Base-by-base conservation (phyloP, 2,888 invertebrate species). In the Doris montereyensis region DNA sequence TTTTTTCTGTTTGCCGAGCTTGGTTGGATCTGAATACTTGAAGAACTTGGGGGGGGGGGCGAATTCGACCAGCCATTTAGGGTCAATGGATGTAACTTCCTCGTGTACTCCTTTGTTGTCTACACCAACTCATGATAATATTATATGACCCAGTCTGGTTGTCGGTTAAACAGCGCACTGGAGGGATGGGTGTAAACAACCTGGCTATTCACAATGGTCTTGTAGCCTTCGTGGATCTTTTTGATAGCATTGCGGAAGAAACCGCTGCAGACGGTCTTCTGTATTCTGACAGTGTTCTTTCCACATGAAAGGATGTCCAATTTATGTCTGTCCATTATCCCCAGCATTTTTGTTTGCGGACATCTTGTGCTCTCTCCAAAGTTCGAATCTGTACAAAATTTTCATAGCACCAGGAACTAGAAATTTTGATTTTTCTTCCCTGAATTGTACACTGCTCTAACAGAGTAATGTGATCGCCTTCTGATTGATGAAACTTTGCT, bases 1-100 rank as follows among this genome's bases (percentile, higher is more conserved):
- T 98, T 98, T 98, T 94, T 99, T 99, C 93, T 98, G 98, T 90
- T 98, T 98, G 91, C 98, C 98, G 52, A 99, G 93, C 91, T 98
- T 99, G 0, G 99, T 99, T 1, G 98, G 98, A 92, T 99, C 99
- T 4, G 97, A 97, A 93, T 99, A 97, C 91, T 97, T 97, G 93
- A 99, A 99, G 94, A 99, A 99, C 0, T 99, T 98, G 0, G 99
- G 98, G n/a, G n/a, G n/a, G 0, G 99, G 98, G 0, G 99, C 99
- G 91, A 97, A 99, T 91, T 99, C 99, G 0, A 99, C 98, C 78
- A 99, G 93, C 99, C 99, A 99, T 91, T 90, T 90, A 1, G 92
- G 89, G 79, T 92, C 91, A 60, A 91, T 89, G 17, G 91, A 88
- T 0, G 91, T 91, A 13, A 99, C 98, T 92, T 99, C 98, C 98